Base-by-base conservation (phyloP, 2,888 invertebrate species). In the Bembecia ichneumoniformis region DNA sequence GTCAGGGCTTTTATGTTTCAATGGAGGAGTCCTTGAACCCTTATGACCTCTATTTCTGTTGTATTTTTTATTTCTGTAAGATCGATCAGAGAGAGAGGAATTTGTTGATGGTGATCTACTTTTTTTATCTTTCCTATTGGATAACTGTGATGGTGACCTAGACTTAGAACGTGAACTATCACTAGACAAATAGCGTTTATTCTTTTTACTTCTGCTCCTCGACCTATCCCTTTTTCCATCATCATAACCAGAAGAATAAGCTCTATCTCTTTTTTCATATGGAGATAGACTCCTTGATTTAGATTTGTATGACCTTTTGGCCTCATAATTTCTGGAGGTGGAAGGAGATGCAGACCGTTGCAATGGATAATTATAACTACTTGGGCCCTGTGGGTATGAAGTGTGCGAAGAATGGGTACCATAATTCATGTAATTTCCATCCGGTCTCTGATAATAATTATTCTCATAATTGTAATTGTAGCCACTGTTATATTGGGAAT, bases 121-220 rank as follows among this genome's bases (percentile, higher is more conserved):
- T 51, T 68, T 74, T 51, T 61, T 71, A 9, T 63, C 62, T 57
- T 64, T 70, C 47, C 66, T 72, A 5, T 50, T 45, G 9, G 72
- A 58, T 28, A 73, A 67, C 46, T 64, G 64, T 13, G 77, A 72
- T 58, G 74, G 76, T 16, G 81, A 81, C 45, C 67, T 66, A 15
- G 81, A 80, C 17, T 76, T 64, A 15, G 77, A 78, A 47, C 73
- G 76, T 0, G 81, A 77, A 17, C 70, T 63, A 43, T 75, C 80
- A 63, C 84, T 82, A 4, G 82, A 81, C 20, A 77, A 76, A 63
- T 83, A 83, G 77, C 17, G 63, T 65, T 35, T 66, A 53, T 71
- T 77, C 1, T 70, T 62, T 28, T 62, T 60, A 36, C 74, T 68
- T 47, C 62, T 65, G 55, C 78, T 81, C 51, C 71, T 66, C 13